Evolutionary conservation across 1,140 invertebrate species (phyloP).

Genomic region (Papilio glaucus): DNA sequence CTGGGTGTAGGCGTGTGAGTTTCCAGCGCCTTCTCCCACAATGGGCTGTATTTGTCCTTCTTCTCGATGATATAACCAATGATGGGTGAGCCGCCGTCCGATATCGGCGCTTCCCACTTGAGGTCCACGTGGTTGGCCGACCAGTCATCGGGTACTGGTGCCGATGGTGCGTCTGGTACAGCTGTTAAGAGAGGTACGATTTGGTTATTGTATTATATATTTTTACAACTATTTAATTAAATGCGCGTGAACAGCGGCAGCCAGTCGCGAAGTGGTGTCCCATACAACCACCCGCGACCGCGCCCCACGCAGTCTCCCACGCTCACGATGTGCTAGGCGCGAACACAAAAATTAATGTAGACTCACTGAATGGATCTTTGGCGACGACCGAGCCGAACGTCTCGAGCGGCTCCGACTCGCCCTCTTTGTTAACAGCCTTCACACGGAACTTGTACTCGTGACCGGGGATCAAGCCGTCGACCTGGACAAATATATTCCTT

Average conservation of each 20-base stretch:
- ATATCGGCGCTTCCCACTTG: constrained; percentile 91
- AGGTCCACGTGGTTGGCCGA: constrained; percentile 95
- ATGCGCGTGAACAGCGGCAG: too few relatives aligned
- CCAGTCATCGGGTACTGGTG: constrained; percentile 95
- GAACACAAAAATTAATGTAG: too few relatives aligned
- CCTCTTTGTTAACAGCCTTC: constrained; percentile 98
- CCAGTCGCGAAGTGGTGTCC: too few relatives aligned
- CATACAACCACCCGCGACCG: too few relatives aligned
- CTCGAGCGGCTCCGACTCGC: constrained; percentile 98
- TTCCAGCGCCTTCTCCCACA: constrained; percentile 96
- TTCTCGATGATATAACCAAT: constrained; percentile 98
- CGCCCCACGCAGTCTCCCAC: too few relatives aligned
- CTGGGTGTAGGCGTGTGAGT: constrained; percentile 88
- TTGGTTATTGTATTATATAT: too few relatives aligned
- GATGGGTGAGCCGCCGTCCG: constrained; percentile 96
- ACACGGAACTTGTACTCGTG: constrained; percentile 99
- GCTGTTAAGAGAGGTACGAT: constrained; percentile 51
- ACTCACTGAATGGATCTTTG: constrained; percentile 98
- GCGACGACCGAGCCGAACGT: constrained; percentile 95
- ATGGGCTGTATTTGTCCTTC: constrained; percentile 97
- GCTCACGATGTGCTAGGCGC: too few relatives aligned
- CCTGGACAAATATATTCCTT: constrained; percentile 63
- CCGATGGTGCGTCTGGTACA: constrained; percentile 91
- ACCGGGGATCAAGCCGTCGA: constrained; percentile 94
- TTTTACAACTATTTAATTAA: too few relatives aligned